Evolutionary conservation across 2,797 vertebrate genomes (phyloP).

Genomic region (Ctenopoma kingsleyae): DNA sequence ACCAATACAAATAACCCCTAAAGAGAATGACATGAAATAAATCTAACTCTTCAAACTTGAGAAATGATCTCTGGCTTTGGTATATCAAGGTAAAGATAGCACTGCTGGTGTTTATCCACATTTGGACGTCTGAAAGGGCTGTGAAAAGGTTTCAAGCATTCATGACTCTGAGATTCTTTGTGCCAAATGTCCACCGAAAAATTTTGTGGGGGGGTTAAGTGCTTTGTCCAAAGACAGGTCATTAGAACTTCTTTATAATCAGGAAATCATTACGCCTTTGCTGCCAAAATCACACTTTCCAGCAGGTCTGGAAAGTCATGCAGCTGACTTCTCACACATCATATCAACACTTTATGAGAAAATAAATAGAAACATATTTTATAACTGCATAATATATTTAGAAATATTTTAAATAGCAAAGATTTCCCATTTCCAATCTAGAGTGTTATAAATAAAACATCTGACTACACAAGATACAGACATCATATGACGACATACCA

Average conservation of each 20-base stretch:
- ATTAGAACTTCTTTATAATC: not conserved
- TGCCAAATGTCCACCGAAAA: not conserved
- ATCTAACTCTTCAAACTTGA: conserved; percentile 20
- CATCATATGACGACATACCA: not conserved
- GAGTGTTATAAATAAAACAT: not conserved
- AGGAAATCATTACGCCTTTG: not conserved
- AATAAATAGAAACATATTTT: not conserved
- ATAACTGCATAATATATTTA: no score
- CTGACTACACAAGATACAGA: not conserved
- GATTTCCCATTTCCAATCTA: not conserved
- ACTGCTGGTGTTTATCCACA: conserved; percentile 8
- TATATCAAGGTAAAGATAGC: not conserved
- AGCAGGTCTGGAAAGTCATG: not conserved
- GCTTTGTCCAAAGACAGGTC: conserved; percentile 8
- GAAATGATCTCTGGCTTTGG: conserved; percentile 21
- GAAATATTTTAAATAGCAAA: not conserved
- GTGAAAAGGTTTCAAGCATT: conserved; percentile 1
- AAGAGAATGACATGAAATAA: conserved; percentile 27
- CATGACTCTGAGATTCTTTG: not conserved
- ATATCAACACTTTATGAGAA: not conserved
- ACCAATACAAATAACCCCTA: conserved; percentile 34
- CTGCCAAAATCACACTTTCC: conserved; percentile 5
- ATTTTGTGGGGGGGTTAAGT: conserved; percentile 2
- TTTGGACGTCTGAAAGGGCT: not conserved
- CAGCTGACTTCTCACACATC: not conserved